A percentile compares a stretch with the other conserved stretches of the same genome.
Evolutionary conservation across 2,113 vertebrate genomes (phyloP).

Genomic region (Tragelaphus imberbis): DNA sequence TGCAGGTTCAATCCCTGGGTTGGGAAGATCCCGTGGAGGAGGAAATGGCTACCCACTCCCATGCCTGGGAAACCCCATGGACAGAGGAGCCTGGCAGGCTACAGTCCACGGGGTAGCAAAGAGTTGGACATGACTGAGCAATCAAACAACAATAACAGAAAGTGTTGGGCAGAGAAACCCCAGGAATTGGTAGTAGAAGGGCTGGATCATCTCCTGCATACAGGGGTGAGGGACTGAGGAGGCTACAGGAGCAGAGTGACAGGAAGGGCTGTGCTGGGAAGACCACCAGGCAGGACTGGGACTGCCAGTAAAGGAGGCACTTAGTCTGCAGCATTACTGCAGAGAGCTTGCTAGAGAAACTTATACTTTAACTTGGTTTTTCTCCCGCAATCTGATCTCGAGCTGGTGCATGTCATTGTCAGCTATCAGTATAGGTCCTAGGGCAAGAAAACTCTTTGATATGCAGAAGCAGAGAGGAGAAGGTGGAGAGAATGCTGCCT

Average conservation of each 20-base stretch:
- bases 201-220: background rate
- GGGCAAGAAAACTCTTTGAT: background rate
- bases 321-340: background rate
- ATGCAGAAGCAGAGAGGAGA: background rate
- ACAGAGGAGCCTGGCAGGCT: background rate
- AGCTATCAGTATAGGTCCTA: background rate
- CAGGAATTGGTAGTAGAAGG: too few relatives aligned
- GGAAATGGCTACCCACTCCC: background rate
- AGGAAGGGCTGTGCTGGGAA: background rate
- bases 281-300: background rate
- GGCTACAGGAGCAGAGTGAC: background rate
- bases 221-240: background rate
- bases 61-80: background rate
- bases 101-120: background rate
- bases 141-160: background rate
- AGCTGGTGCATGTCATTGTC: rapidly evolving
- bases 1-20: background rate
- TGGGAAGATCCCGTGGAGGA: background rate
- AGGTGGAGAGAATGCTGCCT: background rate
- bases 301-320: background rate
- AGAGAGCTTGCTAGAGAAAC: background rate
- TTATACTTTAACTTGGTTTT: too few relatives aligned
- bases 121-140: background rate
- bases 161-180: background rate
- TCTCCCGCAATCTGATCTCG: background rate